These are phyloP conservation scores for Otolemur garnettii DNA, from an alignment of 2,113 vertebrate species.

Conservation along the genomic window DNA sequence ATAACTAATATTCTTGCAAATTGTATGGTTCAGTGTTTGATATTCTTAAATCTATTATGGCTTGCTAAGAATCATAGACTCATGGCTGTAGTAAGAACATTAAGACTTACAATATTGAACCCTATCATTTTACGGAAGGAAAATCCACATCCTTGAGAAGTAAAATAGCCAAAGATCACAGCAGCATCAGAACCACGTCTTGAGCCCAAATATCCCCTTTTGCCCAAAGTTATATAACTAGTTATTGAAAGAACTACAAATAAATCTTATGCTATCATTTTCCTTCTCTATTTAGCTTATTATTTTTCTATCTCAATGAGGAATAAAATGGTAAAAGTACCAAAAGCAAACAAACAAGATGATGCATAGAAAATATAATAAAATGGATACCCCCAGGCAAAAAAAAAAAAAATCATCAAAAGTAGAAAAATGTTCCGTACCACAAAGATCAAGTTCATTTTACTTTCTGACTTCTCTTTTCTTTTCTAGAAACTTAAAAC, in stretches of 20 bases:
- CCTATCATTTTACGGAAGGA: slow-evolving; percentile 62
- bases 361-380: neutral
- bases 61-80: slow-evolving; percentile 57
- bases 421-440: neutral
- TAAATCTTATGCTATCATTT: neutral
- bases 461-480: slow-evolving; percentile 4
- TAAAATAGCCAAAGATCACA: slow-evolving; percentile 31
- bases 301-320: slow-evolving; percentile 6
- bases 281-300: neutral
- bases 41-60: slow-evolving; percentile 35
- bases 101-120: slow-evolving; percentile 9
- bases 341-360: slow-evolving; percentile 42
- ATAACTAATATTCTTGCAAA: slow-evolving; percentile 60
- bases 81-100: neutral
- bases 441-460: neutral
- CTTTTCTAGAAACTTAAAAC: slow-evolving; percentile 49
- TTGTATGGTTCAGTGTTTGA: slow-evolving; percentile 14
- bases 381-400: neutral
- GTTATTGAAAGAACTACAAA: neutral
- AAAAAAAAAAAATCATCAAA: neutral
- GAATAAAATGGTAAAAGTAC: neutral
- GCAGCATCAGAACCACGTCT: neutral
- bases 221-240: slow-evolving; percentile 36
- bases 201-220: slow-evolving; percentile 13
- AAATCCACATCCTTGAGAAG: slow-evolving; percentile 53